Evolutionary conservation across 2,888 invertebrate genomes (phyloP), one percentile per base, ranked within the genome.

Genomic region (Athripsodes cinereus): DNA sequence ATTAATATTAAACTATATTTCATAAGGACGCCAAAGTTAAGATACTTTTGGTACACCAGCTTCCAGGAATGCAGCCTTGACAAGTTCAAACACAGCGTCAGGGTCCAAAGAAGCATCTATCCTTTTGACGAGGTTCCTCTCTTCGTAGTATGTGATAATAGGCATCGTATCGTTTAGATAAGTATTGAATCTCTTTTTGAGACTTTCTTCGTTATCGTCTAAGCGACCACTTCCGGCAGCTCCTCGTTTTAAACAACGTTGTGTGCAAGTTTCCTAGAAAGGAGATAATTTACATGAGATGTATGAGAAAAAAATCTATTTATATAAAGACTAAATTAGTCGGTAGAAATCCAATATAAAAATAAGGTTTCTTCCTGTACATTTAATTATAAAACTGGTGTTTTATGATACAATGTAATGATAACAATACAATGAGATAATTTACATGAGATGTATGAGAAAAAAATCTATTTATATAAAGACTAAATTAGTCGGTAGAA

Each of bases 151-250:
- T 26, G 92, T 80, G 55, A 97, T 87, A 63, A 98, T 95, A 0
- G 96, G 96, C 80, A 92, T 81, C 0, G 96, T 95, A 67, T 92
- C 91, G 61, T 84, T 86, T 21, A 86, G 73, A 70, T 93, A 95
- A 0, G 94, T 96, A 65, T 85, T 80, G 67, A 96, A 91, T 59
- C 96, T 82, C 70, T 96, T 95, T 66, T 86, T 84, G 50, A 97
- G 75, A 66, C 90, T 89, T 44, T 95, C 93, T 47, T 85, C 71
- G 69, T 99, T 99, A 72, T 99, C 99, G 71, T 99, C 99, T 1
- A 88, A 83, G 11, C 98, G 85, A 0, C 96, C 96, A 71, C 94
- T 96, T 51, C 92, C 94, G 48, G 85, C 86, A 52, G 88, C 87
- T 1, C 96, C 97, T 61, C 97, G 83, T 2, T 83, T 82, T 55